Evolutionary conservation across 2,888 invertebrate genomes (phyloP).

Genomic region (Sphinx pinastri): DNA sequence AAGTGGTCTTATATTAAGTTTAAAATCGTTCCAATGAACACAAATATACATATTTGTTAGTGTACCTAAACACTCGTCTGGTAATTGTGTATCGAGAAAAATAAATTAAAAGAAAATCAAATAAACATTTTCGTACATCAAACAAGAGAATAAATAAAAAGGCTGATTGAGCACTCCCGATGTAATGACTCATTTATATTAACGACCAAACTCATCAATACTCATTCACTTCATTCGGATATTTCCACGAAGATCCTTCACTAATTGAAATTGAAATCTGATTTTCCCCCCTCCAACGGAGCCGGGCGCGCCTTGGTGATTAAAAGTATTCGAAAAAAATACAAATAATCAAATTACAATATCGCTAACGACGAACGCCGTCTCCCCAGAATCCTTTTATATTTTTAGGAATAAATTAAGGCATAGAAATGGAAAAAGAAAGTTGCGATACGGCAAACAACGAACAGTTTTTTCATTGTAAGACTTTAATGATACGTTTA

Average conservation of each 20-base stretch:
- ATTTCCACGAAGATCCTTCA: slow-evolving; percentile 76
- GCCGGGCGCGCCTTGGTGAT: slow-evolving; percentile 68
- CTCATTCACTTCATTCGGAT: slow-evolving; percentile 73
- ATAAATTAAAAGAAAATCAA: slow-evolving; percentile 32
- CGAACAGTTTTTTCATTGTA: slow-evolving; percentile 67
- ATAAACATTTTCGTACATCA: slow-evolving; percentile 43
- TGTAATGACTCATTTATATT: slow-evolving; percentile 77
- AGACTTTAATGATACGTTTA: slow-evolving; percentile 49
- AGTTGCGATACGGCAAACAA: slow-evolving; percentile 64
- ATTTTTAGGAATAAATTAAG: slow-evolving; percentile 81
- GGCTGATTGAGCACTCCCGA: slow-evolving; percentile 62
- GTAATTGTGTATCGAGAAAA: slow-evolving; percentile 29
- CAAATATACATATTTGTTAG: neutral
- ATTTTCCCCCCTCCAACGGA: slow-evolving; percentile 74
- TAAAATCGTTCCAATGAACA: neutral
- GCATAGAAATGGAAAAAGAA: slow-evolving; percentile 60
- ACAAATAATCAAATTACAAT: slow-evolving; percentile 85
- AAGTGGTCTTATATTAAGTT: no score
- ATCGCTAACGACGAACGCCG: slow-evolving; percentile 80
- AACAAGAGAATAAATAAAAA: slow-evolving; percentile 57
- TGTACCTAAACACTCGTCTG: neutral
- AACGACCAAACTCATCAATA: slow-evolving; percentile 80
- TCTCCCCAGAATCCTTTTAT: slow-evolving; percentile 82
- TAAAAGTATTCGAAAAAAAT: slow-evolving; percentile 83
- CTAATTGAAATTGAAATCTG: slow-evolving; percentile 84